Conservation (phyloP, 2,113 vertebrate species). For the Peromyscus leucopus region DNA sequence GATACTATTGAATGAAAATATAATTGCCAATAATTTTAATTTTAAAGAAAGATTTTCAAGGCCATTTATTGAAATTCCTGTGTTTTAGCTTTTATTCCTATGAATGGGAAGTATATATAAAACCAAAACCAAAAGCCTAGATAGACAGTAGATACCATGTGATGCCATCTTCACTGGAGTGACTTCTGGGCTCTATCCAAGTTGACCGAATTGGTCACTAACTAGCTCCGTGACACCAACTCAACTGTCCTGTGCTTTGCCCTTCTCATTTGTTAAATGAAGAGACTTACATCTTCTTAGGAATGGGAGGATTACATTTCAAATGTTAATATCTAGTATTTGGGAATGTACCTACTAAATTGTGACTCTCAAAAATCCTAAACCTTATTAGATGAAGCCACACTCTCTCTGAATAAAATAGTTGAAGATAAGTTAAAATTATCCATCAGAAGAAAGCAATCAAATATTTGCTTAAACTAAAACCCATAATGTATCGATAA, state of each 20-base stretch:
- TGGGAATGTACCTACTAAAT: background rate
- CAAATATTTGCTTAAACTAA: background rate
- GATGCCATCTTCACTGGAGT: background rate
- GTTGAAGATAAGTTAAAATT: background rate
- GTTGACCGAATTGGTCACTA: background rate
- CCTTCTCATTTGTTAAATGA: background rate
- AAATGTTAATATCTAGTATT: background rate
- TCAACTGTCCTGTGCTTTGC: background rate
- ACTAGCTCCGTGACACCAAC: background rate
- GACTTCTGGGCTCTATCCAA: background rate
- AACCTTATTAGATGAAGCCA: background rate
- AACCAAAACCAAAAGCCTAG: background rate
- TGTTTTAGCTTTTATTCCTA: background rate
- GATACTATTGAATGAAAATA: constrained; percentile 13
- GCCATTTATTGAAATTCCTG: background rate
- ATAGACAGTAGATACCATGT: background rate
- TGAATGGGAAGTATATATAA: background rate
- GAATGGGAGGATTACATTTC: background rate
- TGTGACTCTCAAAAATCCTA: background rate
- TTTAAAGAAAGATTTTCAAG: background rate
- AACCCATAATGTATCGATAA: background rate
- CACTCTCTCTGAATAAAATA: background rate
- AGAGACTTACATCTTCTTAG: background rate
- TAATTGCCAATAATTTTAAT: background rate
- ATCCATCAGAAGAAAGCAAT: background rate